A percentile compares a stretch with the other conserved stretches of the same genome.
Evolutionary conservation across 2,888 invertebrate species (phyloP).

Genomic region (Calameuta filiformis): DNA sequence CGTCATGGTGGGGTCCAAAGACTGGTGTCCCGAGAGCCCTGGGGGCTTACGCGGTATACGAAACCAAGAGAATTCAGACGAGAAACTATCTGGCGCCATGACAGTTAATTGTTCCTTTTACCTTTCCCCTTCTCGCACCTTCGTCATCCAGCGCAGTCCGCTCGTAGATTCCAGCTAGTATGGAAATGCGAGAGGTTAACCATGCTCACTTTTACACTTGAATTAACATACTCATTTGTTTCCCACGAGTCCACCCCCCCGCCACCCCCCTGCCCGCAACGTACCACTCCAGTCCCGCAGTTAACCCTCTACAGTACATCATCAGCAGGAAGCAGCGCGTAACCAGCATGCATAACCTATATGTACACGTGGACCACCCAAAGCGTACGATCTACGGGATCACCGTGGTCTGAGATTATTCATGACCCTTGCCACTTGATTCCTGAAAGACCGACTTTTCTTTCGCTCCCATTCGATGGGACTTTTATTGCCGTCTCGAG

Average conservation of each 20-base stretch:
- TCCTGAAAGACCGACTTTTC: slow-evolving; percentile 17
- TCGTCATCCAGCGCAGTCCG: slow-evolving; percentile 5
- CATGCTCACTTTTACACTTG: slow-evolving; percentile 35
- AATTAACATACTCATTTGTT: slow-evolving; percentile 43
- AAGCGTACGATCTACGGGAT: slow-evolving; percentile 3
- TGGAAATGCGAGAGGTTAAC: slow-evolving; percentile 26
- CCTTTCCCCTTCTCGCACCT: not conserved
- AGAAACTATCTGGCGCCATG: no score
- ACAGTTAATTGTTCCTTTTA: no score
- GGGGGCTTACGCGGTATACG: no score
- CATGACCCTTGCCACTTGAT: slow-evolving; percentile 26
- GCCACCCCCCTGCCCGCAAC: no score
- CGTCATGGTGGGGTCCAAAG: no score
- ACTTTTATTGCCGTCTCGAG: slow-evolving; percentile 38
- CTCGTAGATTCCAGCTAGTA: slow-evolving; percentile 12
- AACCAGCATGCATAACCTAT: no score
- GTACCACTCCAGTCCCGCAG: not conserved
- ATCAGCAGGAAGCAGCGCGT: no score
- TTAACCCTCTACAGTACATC: slow-evolving; percentile 4
- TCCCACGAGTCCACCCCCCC: slow-evolving; percentile 8
- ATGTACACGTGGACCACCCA: no score
- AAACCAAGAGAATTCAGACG: no score
- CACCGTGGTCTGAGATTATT: slow-evolving; percentile 27
- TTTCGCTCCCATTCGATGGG: slow-evolving; percentile 32
- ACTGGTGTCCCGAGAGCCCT: no score